phyloP scores from a whole-genome alignment of 2,888 invertebrate genomes.

The Amaurobius ferox region DNA sequence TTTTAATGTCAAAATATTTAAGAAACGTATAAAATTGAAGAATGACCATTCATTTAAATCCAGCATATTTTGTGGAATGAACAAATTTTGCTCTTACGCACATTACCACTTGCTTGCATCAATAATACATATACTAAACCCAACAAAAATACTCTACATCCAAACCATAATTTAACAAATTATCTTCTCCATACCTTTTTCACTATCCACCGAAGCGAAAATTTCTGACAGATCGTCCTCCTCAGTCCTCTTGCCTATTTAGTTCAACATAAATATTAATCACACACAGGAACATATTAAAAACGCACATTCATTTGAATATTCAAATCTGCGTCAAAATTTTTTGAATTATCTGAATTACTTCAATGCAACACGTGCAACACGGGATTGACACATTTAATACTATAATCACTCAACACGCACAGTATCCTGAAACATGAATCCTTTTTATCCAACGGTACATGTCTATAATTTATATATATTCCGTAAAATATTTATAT shows the following conservation, averaged over 20 bases:
- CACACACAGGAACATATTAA: not conserved
- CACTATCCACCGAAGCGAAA: not conserved
- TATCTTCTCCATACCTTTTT: not conserved
- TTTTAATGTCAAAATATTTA: too few relatives aligned
- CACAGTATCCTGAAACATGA: not conserved
- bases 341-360: not conserved
- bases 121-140: too few relatives aligned
- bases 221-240: not conserved
- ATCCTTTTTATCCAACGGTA: constrained; percentile 3
- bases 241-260: not conserved
- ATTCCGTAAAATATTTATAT: constrained; percentile 11
- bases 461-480: not conserved
- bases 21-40: too few relatives aligned
- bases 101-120: too few relatives aligned
- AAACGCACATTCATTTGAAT: not conserved
- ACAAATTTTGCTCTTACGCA: too few relatives aligned
- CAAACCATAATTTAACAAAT: too few relatives aligned
- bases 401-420: not conserved
- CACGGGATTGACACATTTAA: not conserved
- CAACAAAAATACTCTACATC: too few relatives aligned
- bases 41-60: too few relatives aligned
- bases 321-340: not conserved
- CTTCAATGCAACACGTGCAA: not conserved
- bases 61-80: too few relatives aligned
- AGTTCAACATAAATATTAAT: not conserved